phyloP scores from a whole-genome alignment of 1,140 invertebrate genomes.

The Cryptotermes secundus region DNA sequence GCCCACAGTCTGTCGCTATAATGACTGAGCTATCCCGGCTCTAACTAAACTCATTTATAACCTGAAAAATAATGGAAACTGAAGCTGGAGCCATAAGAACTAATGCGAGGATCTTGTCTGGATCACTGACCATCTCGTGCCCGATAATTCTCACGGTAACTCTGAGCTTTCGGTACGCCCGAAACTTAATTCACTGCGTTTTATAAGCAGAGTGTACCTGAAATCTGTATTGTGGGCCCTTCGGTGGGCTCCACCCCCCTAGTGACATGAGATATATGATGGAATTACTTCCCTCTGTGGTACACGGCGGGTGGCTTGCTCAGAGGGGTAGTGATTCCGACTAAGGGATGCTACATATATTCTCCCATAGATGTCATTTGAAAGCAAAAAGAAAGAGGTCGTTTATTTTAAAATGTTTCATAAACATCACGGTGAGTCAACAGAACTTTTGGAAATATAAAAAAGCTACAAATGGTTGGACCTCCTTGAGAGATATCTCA shows the following conservation, averaged over 20 bases:
- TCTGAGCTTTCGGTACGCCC: no score
- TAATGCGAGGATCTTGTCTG: no score
- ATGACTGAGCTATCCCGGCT: no score
- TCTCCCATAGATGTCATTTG: neutral
- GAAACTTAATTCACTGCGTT: no score
- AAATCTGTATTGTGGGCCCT: neutral
- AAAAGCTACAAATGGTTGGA: slow-evolving; percentile 8
- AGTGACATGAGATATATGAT: neutral
- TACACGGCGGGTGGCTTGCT: neutral
- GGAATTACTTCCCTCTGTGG: neutral
- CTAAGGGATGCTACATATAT: neutral
- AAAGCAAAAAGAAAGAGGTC: neutral
- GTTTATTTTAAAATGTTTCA: neutral
- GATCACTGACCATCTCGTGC: no score
- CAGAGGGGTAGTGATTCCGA: neutral
- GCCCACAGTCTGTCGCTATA: no score
- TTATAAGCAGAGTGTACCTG: neutral
- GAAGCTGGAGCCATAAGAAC: no score
- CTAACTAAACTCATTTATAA: no score
- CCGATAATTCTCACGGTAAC: no score
- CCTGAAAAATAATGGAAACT: no score
- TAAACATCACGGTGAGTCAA: neutral
- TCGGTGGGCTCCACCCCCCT: neutral
- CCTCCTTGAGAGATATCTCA: neutral
- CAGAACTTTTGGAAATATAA: neutral